phyloP scores from a whole-genome alignment of 2,797 vertebrate genomes.

The Channallabes apus region DNA sequence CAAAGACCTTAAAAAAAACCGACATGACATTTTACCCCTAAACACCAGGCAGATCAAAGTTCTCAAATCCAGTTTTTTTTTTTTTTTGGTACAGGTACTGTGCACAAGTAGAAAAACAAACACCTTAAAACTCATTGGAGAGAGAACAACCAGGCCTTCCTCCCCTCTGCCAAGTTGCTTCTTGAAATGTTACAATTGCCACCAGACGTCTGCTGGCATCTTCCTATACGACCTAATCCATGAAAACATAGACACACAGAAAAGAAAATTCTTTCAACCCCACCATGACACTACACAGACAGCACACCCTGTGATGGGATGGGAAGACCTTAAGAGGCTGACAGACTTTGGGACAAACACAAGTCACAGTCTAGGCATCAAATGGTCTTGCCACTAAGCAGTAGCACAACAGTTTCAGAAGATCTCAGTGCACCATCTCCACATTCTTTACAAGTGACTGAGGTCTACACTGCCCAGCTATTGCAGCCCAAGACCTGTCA shows the following conservation, averaged over 20 bases:
- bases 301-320: constrained; percentile 44
- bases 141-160: constrained; percentile 52
- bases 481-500: constrained; percentile 46
- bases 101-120: constrained; percentile 81
- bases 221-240: constrained; percentile 32
- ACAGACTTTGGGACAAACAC: constrained; percentile 32
- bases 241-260: neutral
- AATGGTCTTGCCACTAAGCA: constrained; percentile 35
- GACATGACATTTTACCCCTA: constrained; percentile 64
- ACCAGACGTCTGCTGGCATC: constrained; percentile 22
- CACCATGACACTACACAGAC: constrained; percentile 36
- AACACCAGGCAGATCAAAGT: constrained; percentile 77
- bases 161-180: constrained; percentile 10
- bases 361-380: constrained; percentile 39
- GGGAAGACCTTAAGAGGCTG: constrained; percentile 54
- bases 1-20: constrained; percentile 63
- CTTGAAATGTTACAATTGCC: constrained; percentile 44
- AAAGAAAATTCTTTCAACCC: neutral
- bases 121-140: constrained; percentile 63
- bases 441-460: constrained; percentile 56
- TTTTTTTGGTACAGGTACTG: constrained; percentile 86
- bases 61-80: constrained; percentile 76
- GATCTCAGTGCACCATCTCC: constrained; percentile 54
- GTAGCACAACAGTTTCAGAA: constrained; percentile 31
- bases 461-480: constrained; percentile 51